Evolutionary conservation across 2,113 vertebrate species (phyloP).

Genomic region (Capreolus pygargus): DNA sequence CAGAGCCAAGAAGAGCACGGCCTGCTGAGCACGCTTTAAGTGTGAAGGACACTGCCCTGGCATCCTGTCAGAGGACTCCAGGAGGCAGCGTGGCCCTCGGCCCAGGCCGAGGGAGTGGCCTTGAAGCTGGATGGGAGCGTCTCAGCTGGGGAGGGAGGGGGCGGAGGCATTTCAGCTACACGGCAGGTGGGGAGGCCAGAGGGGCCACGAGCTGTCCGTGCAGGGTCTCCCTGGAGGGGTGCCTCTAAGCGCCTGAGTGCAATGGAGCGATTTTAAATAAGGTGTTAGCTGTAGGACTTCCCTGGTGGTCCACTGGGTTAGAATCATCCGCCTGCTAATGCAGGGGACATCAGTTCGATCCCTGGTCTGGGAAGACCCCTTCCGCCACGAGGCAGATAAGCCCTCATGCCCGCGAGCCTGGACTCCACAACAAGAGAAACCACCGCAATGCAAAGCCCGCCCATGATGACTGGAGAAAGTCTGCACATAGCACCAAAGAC

Average conservation of each 20-base stretch:
- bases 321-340: not conserved
- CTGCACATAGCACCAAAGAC: not conserved
- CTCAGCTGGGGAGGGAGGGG: accelerated
- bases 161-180: not conserved
- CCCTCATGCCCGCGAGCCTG: not conserved
- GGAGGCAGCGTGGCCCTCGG: not conserved
- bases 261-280: not conserved
- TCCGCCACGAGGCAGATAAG: not conserved
- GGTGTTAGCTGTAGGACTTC: not conserved
- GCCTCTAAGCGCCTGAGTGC: not conserved
- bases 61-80: accelerated
- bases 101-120: accelerated
- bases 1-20: not conserved
- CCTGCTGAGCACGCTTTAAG: accelerated
- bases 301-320: not conserved
- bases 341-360: not conserved
- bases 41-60: accelerated
- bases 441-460: accelerated
- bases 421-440: not conserved
- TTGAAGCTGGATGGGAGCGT: not conserved
- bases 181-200: accelerated
- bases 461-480: not conserved
- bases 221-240: not conserved
- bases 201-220: accelerated
- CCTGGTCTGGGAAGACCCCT: not conserved